Percentiles rank a stretch among this genome's conserved stretches.
Conservation (phyloP, 2,113 vertebrate genomes). For the Terrapene triunguis region DNA sequence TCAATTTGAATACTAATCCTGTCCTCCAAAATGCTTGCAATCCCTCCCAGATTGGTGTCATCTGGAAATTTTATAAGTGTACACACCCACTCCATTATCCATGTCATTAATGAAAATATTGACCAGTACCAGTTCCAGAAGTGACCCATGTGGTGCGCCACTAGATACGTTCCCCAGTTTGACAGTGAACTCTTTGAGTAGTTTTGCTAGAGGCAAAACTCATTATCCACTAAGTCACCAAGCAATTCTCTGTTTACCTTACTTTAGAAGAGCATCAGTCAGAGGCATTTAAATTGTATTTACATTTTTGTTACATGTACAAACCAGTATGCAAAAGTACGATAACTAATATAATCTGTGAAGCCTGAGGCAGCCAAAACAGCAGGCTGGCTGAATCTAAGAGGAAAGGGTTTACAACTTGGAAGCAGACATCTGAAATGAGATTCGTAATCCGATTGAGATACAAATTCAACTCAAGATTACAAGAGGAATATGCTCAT, state of each 20-base stretch:
- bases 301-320: too few species aligned
- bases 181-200: background rate
- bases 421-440: background rate
- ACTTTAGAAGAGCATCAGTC: slow-evolving; percentile 44
- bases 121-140: too few species aligned
- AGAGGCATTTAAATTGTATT: slow-evolving; percentile 18
- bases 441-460: background rate
- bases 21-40: too few species aligned
- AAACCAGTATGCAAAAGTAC: background rate
- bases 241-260: slow-evolving; percentile 6
- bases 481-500: background rate
- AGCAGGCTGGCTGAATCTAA: background rate
- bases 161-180: too few species aligned
- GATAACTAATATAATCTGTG: background rate
- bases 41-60: too few species aligned
- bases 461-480: background rate
- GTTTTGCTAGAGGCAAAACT: background rate
- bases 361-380: background rate
- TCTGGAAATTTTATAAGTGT: too few species aligned
- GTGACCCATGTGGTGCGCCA: too few species aligned
- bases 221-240: background rate
- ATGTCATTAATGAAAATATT: too few species aligned
- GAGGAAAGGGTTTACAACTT: background rate
- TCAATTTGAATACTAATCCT: too few species aligned
- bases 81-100: too few species aligned